Evolutionary conservation across 1,140 invertebrate species (phyloP), one percentile per base, ranked within the genome.

Genomic region (Propsilocerus akamusi): DNA sequence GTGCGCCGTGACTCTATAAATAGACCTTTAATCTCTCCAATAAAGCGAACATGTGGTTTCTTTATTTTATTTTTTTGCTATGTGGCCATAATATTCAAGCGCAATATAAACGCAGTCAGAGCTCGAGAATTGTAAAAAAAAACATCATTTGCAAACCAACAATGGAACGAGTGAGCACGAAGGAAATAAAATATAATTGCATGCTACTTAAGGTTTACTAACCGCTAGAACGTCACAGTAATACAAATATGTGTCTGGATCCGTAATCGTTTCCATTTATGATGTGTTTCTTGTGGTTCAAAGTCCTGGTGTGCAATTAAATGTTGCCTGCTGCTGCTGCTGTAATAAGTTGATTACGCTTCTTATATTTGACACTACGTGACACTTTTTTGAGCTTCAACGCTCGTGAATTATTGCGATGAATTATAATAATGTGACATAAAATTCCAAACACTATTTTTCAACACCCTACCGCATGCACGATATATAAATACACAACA

Each of bases 281-380:
- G 11, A 30, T 30, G 11, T 30, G 11, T 30, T 30, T 30, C 2
- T 30, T 7, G 11, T 7, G 28, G 10, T 30, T 2, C 14, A 12
- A 30, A 30, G 11, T n/a, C 28, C 11, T 12, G 28, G 28, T 10
- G 2, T 3, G 28, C 11, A 12, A 12, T 30, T 30, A 7, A 30
- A 30, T 30, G 28, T 12, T 12, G 11, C 11, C 14, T 30, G 11
- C 3, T 30, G 28, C 28, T n/a, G 28, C 28, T 30, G n/a, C 6
- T 30, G 28, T 30, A 11, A 30, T 30, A n/a, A 11, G 28, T 30
- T 30, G 10, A 30, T 30, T 30, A 41, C 11, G 17, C 34, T n/a
- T 41, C 17, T 41, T 41, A 20, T 41, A 41, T 41, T 41, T 41
- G 34, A 41, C 34, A 41, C 34, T 41, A 41, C 34, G 34, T 41